Evolutionary conservation across 2,113 vertebrate genomes (phyloP).

Genomic region (Semnopithecus entellus): DNA sequence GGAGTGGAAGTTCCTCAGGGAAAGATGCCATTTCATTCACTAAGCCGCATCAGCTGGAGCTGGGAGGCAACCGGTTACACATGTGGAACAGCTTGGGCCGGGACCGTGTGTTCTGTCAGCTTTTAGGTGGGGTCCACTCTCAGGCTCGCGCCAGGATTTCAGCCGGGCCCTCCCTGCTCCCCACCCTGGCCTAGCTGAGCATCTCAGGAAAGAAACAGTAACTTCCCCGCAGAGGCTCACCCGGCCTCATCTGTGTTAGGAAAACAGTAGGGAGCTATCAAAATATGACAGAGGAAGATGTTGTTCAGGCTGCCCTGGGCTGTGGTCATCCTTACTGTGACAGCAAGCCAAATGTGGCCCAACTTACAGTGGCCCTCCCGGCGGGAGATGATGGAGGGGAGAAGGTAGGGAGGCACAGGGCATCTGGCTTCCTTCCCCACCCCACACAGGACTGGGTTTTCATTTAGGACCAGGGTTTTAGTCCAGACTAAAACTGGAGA

Average conservation of each 20-base stretch:
- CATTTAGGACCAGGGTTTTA: not conserved
- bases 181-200: constrained; percentile 55
- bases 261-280: constrained; percentile 63
- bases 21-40: constrained; percentile 49
- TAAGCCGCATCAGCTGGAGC: constrained; percentile 45
- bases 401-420: not conserved
- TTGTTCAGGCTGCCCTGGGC: not conserved
- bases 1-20: not conserved
- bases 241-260: constrained; percentile 38
- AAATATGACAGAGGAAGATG: constrained; percentile 30
- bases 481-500: not conserved
- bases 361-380: fast-evolving
- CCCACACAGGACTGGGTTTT: not conserved
- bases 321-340: not conserved
- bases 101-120: constrained; percentile 56
- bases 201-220: constrained; percentile 57
- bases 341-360: constrained; percentile 51
- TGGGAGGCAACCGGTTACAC: constrained; percentile 54
- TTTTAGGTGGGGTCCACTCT: constrained; percentile 66
- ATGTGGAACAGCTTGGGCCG: constrained; percentile 60
- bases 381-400: not conserved
- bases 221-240: constrained; percentile 69
- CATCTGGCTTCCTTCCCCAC: not conserved
- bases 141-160: constrained; percentile 15
- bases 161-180: constrained; percentile 51